These are phyloP conservation scores for Polypterus senegalus DNA, from an alignment of 2,113 vertebrate species.

Conservation along the genomic window DNA sequence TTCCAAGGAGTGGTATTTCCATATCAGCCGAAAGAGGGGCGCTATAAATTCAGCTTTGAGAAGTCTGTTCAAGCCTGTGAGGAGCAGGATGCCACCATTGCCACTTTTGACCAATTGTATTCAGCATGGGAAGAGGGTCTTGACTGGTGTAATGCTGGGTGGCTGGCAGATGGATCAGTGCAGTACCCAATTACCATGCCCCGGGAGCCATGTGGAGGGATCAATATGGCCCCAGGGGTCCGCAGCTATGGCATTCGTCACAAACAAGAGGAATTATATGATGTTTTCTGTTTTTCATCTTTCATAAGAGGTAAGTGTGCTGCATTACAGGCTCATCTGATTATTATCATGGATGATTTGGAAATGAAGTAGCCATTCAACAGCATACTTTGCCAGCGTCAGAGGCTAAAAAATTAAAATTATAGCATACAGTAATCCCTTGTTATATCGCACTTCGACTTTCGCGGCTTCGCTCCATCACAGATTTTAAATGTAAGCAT, in stretches of 20 bases:
- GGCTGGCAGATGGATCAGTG: slow-evolving; percentile 71
- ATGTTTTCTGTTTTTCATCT: slow-evolving; percentile 79
- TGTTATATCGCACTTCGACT: no score
- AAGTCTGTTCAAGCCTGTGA: slow-evolving; percentile 60
- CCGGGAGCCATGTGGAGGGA: slow-evolving; percentile 56
- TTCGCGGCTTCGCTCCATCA: no score
- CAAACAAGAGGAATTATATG: slow-evolving; percentile 54
- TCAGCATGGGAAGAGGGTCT: slow-evolving; percentile 72
- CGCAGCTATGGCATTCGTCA: slow-evolving; percentile 72
- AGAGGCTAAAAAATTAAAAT: no score
- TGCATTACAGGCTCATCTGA: neutral
- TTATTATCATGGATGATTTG: neutral
- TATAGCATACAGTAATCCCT: no score
- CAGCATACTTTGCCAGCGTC: no score
- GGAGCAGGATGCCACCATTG: slow-evolving; percentile 65
- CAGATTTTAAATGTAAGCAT: no score
- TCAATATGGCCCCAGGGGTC: slow-evolving; percentile 56
- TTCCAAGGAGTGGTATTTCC: slow-evolving; percentile 78
- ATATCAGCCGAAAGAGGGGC: slow-evolving; percentile 64
- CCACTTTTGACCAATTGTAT: slow-evolving; percentile 76
- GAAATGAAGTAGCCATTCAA: no score
- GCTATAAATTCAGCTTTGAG: slow-evolving; percentile 70
- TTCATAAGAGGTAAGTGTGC: slow-evolving; percentile 51
- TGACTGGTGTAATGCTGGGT: slow-evolving; percentile 80
- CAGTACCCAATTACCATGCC: slow-evolving; percentile 67